Conservation (phyloP, 2,888 invertebrate genomes). For the Campopleginae sp. region DNA sequence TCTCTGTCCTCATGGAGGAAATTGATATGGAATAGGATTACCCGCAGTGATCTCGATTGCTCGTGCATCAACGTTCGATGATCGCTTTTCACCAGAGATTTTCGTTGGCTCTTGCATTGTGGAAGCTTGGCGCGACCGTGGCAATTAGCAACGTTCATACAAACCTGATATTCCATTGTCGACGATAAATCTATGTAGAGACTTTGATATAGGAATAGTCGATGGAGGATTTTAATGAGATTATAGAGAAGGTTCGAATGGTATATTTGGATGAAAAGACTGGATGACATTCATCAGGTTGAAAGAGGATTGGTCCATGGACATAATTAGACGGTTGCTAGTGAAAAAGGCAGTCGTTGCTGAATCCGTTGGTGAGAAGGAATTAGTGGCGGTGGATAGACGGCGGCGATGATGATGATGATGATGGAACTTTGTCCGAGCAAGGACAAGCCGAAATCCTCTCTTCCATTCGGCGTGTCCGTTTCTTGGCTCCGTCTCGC, state of each 20-base stretch:
- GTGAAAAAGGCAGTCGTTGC: constrained; percentile 31
- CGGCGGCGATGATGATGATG: constrained; percentile 19
- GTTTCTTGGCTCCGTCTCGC: constrained; percentile 34
- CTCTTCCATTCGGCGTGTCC: constrained; percentile 24
- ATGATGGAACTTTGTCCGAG: constrained; percentile 50
- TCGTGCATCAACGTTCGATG: constrained; percentile 21
- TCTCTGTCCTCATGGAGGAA: constrained; percentile 18
- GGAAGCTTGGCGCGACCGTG: background rate
- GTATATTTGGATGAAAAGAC: constrained; percentile 21
- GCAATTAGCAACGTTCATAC: constrained; percentile 25
- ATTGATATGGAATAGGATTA: constrained; percentile 51
- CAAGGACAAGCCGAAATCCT: constrained; percentile 25
- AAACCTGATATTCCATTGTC: background rate
- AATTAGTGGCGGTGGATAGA: constrained; percentile 43
- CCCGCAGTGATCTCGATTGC: background rate
- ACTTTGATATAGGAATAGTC: background rate
- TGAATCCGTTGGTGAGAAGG: constrained; percentile 27
- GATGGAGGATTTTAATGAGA: background rate
- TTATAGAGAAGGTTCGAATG: constrained; percentile 9
- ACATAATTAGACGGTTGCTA: background rate
- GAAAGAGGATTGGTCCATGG: constrained; percentile 15
- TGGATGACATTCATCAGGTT: constrained; percentile 14
- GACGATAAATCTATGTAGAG: background rate
- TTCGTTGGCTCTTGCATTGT: background rate
- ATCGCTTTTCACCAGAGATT: constrained; percentile 1